Conservation (phyloP, 2,888 invertebrate genomes). For the Pyrrhia umbra region DNA sequence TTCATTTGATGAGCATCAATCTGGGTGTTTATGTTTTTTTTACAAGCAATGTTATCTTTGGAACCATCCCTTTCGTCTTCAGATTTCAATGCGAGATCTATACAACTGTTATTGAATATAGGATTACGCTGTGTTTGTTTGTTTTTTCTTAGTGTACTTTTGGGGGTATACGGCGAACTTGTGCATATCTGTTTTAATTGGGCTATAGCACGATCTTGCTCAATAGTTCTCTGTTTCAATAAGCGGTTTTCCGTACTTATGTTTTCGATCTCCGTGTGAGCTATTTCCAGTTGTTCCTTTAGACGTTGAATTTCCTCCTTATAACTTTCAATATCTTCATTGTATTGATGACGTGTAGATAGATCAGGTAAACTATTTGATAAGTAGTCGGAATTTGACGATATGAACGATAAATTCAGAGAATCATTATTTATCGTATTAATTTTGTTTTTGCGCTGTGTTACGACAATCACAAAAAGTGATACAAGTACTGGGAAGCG, state of each 20-base stretch:
- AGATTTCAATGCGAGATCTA: background rate
- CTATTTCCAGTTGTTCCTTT: background rate
- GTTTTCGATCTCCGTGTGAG: background rate
- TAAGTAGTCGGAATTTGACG: background rate
- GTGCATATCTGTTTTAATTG: background rate
- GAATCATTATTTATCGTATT: background rate
- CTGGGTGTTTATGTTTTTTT: background rate
- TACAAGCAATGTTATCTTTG: background rate
- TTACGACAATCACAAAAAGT: too few relatives aligned
- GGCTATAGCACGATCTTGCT: background rate
- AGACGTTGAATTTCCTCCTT: background rate
- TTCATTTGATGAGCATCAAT: background rate
- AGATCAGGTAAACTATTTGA: background rate
- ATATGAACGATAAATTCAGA: slow-evolving; percentile 1
- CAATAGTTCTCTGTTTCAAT: background rate
- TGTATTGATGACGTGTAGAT: background rate
- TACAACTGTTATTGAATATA: background rate
- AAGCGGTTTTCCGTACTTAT: background rate
- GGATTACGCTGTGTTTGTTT: background rate
- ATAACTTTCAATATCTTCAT: background rate
- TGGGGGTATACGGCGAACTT: background rate
- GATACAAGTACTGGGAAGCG: too few relatives aligned
- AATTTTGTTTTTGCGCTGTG: background rate
- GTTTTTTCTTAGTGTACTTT: slow-evolving; percentile 1
- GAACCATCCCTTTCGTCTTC: background rate